A percentile compares a stretch with the other conserved stretches of the same genome.
Conservation (phyloP, 2,888 invertebrate genomes). For the Myathropa florea region DNA sequence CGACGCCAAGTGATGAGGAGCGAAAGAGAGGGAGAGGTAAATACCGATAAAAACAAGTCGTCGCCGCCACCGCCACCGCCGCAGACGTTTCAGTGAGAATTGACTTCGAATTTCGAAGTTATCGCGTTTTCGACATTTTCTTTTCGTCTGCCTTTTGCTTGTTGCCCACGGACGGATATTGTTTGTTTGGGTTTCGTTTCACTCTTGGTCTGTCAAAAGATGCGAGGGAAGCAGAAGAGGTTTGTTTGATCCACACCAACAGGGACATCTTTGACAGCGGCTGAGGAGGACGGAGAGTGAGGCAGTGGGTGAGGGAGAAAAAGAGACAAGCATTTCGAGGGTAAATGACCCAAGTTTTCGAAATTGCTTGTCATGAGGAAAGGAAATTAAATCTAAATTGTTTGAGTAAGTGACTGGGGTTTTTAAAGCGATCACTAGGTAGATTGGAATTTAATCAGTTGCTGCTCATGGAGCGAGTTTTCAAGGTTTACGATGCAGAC, state of each 20-base stretch:
- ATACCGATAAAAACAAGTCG: background rate
- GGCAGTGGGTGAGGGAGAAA: background rate
- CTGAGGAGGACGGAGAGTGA: background rate
- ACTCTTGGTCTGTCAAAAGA: background rate
- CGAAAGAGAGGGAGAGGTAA: background rate
- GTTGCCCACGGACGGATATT: slow-evolving; percentile 1
- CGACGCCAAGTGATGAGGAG: background rate
- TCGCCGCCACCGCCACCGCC: too few species aligned
- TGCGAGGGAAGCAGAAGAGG: background rate
- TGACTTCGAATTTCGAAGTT: slow-evolving; percentile 48
- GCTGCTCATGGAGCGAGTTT: background rate
- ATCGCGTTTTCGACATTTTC: background rate
- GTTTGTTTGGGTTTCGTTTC: slow-evolving; percentile 8
- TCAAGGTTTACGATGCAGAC: too few species aligned
- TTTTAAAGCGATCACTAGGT: background rate
- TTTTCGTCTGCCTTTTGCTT: background rate
- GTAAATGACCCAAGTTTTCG: slow-evolving; percentile 37
- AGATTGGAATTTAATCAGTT: background rate
- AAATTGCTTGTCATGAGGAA: background rate
- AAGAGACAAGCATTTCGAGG: slow-evolving; percentile 24
- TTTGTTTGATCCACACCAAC: slow-evolving; percentile 5
- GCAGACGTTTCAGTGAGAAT: background rate
- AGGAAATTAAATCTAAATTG: background rate
- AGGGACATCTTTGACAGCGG: slow-evolving; percentile 26
- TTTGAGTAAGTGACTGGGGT: background rate